Base-by-base conservation (phyloP, 64 coral and sea anemone species). In the Orbicella faveolata region DNA sequence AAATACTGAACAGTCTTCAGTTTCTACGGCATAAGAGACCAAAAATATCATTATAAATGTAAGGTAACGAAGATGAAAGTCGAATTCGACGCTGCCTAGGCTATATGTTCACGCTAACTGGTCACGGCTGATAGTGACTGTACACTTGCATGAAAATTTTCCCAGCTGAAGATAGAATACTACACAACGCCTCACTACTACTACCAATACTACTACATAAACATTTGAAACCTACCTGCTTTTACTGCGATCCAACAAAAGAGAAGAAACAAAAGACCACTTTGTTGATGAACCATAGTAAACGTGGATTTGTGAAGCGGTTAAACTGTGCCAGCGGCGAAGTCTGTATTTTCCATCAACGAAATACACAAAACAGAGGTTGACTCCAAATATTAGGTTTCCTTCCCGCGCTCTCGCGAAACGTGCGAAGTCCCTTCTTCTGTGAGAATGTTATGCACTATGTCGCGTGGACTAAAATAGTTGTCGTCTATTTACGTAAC, bases 281-380 rank as follows among this genome's bases (percentile, higher is more conserved):
- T 72, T 66, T 34, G 82, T 70, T 73, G 39, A 72, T 72, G 21
- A 72, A 23, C 41, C 82, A 85, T 85, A 85, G 82, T 85, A 85
- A 85, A 72, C 16, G 48, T 44, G 15, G 33, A 83, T 83, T 62
- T 69, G 67, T 68, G 34, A n/a, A 70, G 63, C 1, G 11, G 4
- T 55, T 61, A 63, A 14, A 6, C 3, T 70, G 9, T 23, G 34
- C 37, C 0, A 10, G 67, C 67, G 1, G 20, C 21, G 9, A 70
- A n/a, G 67, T 26, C 9, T n/a, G 23, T 25, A 11, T 70, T 70
- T 72, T 73, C 20, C 63, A 73, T 70, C 37, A 85, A 52, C 21
- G 5, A 44, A 30, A 48, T 36, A 21, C 36, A 2, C 19, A 12
- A 20, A 23, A 23, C 13, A 85, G 39, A 3, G 44, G 36, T 69